These are phyloP conservation scores for Sphyrna mokarran DNA, from an alignment of 2,113 vertebrate genomes.

Conservation along the genomic window DNA sequence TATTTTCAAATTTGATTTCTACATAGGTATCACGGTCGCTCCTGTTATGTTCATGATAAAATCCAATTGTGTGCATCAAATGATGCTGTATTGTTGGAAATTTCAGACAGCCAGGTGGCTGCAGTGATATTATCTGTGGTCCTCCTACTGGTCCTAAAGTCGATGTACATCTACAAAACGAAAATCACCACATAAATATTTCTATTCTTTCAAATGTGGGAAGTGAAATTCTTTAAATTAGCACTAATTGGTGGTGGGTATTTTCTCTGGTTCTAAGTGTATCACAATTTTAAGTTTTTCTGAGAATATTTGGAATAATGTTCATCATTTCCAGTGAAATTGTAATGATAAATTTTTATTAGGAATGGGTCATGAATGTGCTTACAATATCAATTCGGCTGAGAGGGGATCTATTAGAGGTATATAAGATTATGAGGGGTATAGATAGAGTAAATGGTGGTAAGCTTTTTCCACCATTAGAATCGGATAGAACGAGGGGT, in stretches of 20 bases:
- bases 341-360: background rate
- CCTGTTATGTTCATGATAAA: conserved; percentile 23
- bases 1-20: background rate
- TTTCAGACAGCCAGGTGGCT: background rate
- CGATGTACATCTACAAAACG: background rate
- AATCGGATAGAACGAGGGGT: too few species aligned
- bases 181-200: background rate
- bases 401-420: too few species aligned
- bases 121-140: background rate
- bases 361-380: background rate
- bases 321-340: background rate
- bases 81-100: background rate
- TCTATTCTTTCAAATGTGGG: background rate
- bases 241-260: background rate
- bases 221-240: background rate
- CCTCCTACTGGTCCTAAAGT: background rate
- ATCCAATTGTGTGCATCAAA: background rate
- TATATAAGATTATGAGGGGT: too few species aligned
- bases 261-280: background rate
- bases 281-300: background rate
- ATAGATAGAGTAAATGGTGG: too few species aligned
- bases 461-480: too few species aligned
- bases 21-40: background rate
- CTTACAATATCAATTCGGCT: too few species aligned
- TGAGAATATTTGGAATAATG: background rate